Evolutionary conservation across 2,888 invertebrate genomes (phyloP).

Genomic region (Pogonocherus hispidulus): DNA sequence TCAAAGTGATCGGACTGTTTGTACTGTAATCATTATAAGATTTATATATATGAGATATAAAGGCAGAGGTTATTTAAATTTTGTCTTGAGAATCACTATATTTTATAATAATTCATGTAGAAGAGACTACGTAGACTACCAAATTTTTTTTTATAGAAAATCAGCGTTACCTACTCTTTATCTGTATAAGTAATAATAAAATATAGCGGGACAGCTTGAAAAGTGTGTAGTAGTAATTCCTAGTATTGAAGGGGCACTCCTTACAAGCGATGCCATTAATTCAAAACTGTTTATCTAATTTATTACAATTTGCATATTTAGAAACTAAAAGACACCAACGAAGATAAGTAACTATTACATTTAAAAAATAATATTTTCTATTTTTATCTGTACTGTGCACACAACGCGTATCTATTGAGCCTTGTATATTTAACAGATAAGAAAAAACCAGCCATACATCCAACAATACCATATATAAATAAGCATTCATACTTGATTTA

Average conservation of each 20-base stretch:
- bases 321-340: neutral
- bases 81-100: too few relatives aligned
- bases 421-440: slow-evolving; percentile 4
- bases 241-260: neutral
- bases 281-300: slow-evolving; percentile 1
- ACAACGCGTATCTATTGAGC: neutral
- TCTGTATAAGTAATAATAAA: neutral
- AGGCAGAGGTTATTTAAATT: too few relatives aligned
- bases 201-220: neutral
- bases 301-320: neutral
- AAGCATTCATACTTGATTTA: neutral
- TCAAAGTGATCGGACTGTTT: too few relatives aligned
- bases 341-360: neutral
- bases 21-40: too few relatives aligned
- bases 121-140: too few relatives aligned
- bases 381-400: neutral
- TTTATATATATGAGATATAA: too few relatives aligned
- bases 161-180: too few relatives aligned
- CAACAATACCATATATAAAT: slow-evolving; percentile 1
- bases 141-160: too few relatives aligned
- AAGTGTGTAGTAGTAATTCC: too few relatives aligned
- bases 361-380: neutral
- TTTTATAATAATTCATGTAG: too few relatives aligned
- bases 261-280: neutral
- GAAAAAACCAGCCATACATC: neutral